phyloP scores from a whole-genome alignment of 2,797 vertebrate species.

The Aulostomus chinensis region DNA sequence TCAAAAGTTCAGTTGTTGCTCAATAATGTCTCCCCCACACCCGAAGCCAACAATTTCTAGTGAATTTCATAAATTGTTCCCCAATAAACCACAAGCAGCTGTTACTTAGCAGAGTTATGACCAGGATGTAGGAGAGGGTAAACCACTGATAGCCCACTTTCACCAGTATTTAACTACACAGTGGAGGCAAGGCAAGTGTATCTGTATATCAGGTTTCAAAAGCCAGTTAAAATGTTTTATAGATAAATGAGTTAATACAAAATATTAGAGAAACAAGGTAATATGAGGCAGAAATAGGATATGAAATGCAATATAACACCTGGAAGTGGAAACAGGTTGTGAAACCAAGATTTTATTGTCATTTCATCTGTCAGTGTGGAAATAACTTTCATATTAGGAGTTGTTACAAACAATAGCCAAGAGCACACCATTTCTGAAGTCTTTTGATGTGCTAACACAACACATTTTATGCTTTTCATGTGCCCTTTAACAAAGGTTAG shows the following conservation, averaged over 20 bases:
- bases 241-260: background rate
- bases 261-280: background rate
- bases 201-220: background rate
- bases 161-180: slow-evolving; percentile 12
- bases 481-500: no score
- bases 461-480: no score
- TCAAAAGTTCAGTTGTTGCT: slow-evolving; percentile 50
- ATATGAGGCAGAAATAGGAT: no score
- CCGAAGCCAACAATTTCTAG: slow-evolving; percentile 45
- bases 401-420: no score
- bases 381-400: no score
- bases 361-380: no score
- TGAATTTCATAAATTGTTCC: slow-evolving; percentile 58
- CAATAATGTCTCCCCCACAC: slow-evolving; percentile 31
- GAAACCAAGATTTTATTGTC: no score
- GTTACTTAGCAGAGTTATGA: slow-evolving; percentile 41
- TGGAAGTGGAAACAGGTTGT: no score
- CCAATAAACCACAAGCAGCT: slow-evolving; percentile 58
- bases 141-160: slow-evolving; percentile 15
- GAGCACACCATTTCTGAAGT: no score
- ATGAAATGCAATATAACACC: no score
- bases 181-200: background rate
- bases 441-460: no score
- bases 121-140: slow-evolving; percentile 18
- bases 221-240: background rate